phyloP scores from a whole-genome alignment of 2,113 vertebrate genomes.

The Paradoxurus hermaphroditus region DNA sequence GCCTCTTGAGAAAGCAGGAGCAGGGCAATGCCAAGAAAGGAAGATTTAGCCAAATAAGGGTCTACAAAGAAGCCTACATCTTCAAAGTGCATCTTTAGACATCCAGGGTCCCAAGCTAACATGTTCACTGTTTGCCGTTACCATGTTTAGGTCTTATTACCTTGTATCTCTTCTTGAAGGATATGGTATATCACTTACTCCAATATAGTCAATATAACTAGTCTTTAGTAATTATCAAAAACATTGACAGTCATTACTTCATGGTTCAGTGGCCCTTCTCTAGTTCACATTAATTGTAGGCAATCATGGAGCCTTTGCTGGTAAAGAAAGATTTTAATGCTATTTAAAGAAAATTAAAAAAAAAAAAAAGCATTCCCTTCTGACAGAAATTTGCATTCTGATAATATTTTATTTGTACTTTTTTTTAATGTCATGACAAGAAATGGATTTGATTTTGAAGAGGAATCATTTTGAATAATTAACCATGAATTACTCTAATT shows the following conservation, averaged over 20 bases:
- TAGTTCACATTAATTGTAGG: conserved; percentile 35
- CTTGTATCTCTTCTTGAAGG: neutral
- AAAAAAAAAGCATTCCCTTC: conserved; percentile 59
- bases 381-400: conserved; percentile 77
- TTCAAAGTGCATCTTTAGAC: neutral
- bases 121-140: neutral
- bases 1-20: neutral
- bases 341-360: conserved; percentile 73
- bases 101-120: neutral
- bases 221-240: conserved; percentile 41
- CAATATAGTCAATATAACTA: neutral
- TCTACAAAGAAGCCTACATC: neutral
- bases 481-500: conserved; percentile 91
- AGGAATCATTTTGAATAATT: conserved; percentile 87
- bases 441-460: conserved; percentile 84
- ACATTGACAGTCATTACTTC: neutral
- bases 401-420: conserved; percentile 81
- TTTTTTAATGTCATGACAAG: conserved; percentile 80
- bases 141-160: neutral
- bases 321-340: conserved; percentile 61
- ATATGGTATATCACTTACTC: neutral
- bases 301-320: conserved; percentile 44
- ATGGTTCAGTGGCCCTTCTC: neutral
- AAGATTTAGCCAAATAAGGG: neutral
- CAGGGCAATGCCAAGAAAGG: neutral